phyloP scores from a whole-genome alignment of 2,113 vertebrate species.

The Larimichthys crocea region DNA sequence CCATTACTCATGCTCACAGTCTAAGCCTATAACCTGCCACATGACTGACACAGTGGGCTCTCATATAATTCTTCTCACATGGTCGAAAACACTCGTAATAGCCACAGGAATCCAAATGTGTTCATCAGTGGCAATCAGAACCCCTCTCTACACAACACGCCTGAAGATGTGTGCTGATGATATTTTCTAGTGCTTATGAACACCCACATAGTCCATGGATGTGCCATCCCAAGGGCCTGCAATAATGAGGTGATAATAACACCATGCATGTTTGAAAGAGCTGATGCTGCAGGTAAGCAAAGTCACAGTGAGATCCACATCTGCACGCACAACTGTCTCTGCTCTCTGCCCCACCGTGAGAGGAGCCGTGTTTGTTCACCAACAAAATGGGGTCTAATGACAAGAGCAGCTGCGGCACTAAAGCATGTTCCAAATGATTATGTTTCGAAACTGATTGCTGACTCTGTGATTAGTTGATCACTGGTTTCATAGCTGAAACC shows the following conservation, averaged over 20 bases:
- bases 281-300: conserved; percentile 41
- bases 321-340: conserved; percentile 12
- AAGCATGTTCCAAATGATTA: not conserved
- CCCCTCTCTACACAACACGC: conserved; percentile 1
- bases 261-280: conserved; percentile 38
- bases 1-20: conserved; percentile 39
- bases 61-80: conserved; percentile 19
- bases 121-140: conserved; percentile 59
- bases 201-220: conserved; percentile 40
- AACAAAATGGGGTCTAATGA: conserved; percentile 29
- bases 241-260: conserved; percentile 49
- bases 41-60: conserved; percentile 18
- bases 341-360: not conserved
- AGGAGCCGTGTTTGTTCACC: conserved; percentile 5
- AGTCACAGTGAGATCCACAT: conserved; percentile 18
- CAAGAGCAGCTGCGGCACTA: conserved; percentile 18
- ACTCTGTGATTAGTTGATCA: conserved; percentile 8
- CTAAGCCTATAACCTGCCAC: conserved; percentile 27
- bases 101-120: conserved; percentile 44
- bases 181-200: conserved; percentile 46
- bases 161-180: conserved; percentile 46
- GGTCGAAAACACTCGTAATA: conserved; percentile 42
- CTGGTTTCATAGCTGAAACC: conserved; percentile 11
- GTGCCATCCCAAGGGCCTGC: conserved; percentile 20
- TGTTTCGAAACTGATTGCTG: not conserved